A percentile compares a stretch with the other conserved stretches of the same genome.
Evolutionary conservation across 2,113 vertebrate species (phyloP).

Genomic region (Erythrocercus mccallii): DNA sequence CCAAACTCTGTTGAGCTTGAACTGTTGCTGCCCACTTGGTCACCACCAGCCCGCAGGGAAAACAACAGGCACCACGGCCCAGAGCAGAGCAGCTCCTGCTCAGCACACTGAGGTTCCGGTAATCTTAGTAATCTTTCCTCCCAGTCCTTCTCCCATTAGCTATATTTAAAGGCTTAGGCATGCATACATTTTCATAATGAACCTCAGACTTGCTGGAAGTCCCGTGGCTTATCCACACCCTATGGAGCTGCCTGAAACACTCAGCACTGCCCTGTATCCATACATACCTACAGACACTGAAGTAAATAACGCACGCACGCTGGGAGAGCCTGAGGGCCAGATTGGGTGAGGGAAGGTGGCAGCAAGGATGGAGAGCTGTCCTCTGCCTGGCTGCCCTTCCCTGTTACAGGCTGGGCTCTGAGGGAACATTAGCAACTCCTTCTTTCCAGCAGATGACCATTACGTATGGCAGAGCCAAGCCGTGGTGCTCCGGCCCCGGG

Average conservation of each 20-base stretch:
- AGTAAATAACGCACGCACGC: fast-evolving
- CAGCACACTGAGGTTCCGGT: background rate
- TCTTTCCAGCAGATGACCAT: background rate
- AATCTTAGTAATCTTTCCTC: background rate
- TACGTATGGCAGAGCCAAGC: background rate
- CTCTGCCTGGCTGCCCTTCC: slow-evolving; percentile 1
- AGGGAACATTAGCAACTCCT: background rate
- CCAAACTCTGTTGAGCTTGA: background rate
- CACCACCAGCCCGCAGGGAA: background rate
- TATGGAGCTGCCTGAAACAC: background rate
- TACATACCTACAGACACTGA: fast-evolving
- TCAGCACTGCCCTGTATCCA: fast-evolving
- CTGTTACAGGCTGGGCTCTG: slow-evolving; percentile 8
- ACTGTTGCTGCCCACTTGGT: background rate
- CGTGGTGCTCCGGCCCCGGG: fast-evolving
- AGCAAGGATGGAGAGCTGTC: background rate
- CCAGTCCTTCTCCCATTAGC: background rate
- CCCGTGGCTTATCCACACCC: background rate
- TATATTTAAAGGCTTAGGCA: slow-evolving; percentile 18
- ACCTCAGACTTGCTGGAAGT: background rate
- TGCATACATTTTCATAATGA: slow-evolving; percentile 35
- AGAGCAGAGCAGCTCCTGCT: background rate
- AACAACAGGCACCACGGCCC: fast-evolving
- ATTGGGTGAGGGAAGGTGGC: background rate
- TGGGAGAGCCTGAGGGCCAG: background rate